Evolutionary conservation across 2,797 vertebrate species (phyloP).

Genomic region (Crax fasciolata): DNA sequence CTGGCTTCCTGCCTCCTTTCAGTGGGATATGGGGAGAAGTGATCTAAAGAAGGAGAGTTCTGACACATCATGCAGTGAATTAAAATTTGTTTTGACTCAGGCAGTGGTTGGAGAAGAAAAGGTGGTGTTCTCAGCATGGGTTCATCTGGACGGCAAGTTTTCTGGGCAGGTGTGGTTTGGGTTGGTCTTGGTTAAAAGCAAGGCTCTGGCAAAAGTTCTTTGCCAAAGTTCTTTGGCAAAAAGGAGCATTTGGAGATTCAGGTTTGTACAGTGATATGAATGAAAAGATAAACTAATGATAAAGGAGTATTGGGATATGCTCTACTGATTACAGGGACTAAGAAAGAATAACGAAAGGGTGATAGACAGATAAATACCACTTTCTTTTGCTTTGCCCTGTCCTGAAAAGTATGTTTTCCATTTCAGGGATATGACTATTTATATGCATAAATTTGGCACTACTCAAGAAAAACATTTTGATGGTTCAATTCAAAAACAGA

Average conservation of each 20-base stretch:
- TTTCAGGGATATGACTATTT: constrained; percentile 3
- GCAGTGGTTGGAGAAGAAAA: not conserved
- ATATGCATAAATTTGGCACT: not conserved
- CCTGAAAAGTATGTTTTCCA: not conserved
- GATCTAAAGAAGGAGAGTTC: not conserved
- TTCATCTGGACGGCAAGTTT: not conserved
- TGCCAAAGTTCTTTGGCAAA: not conserved
- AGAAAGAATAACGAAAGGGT: not conserved
- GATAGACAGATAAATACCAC: not conserved
- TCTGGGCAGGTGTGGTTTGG: not conserved
- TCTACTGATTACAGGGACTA: not conserved
- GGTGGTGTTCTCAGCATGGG: not conserved
- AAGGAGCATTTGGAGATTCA: not conserved
- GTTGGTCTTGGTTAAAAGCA: not conserved
- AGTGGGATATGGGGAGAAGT: rapidly evolving
- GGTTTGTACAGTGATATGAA: not conserved
- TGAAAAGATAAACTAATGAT: not conserved
- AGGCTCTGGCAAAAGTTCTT: not conserved
- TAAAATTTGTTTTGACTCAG: not conserved
- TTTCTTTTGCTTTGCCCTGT: constrained; percentile 18
- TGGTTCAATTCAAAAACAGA: not conserved
- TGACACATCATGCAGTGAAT: not conserved
- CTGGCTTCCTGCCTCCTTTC: not conserved
- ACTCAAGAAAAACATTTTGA: constrained; percentile 24
- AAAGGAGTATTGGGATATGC: not conserved